Percentiles rank a stretch among this genome's conserved stretches.
These are phyloP conservation scores for Andinoacara biseriatus DNA, from an alignment of 2,113 vertebrate species.

Conservation along the genomic window DNA sequence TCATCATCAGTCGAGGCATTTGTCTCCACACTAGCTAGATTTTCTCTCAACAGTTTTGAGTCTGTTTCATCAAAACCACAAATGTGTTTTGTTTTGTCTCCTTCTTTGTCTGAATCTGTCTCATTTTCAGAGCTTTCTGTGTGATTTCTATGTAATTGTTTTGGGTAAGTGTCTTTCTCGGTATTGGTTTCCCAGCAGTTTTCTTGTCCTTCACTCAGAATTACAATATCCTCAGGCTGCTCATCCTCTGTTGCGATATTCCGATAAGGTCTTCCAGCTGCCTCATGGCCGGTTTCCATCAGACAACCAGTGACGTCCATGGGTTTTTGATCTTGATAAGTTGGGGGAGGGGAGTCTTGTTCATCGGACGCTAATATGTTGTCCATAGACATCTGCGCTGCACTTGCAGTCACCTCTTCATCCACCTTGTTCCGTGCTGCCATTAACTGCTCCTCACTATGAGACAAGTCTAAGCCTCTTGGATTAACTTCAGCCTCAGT, in stretches of 20 bases:
- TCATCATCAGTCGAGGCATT: not conserved
- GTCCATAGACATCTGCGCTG: constrained; percentile 4
- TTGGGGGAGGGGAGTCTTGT: not conserved
- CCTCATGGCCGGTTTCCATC: constrained; percentile 14
- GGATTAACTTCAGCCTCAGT: constrained; percentile 66
- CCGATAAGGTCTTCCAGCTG: not conserved
- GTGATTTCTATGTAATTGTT: not conserved
- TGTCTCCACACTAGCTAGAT: not conserved
- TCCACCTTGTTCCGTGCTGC: constrained; percentile 23
- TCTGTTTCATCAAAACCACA: not conserved
- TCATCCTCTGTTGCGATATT: not conserved
- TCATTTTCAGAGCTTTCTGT: constrained; percentile 14
- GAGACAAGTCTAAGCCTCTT: constrained; percentile 64
- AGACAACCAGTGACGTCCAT: constrained; percentile 1
- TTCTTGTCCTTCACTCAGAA: constrained; percentile 3
- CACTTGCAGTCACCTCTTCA: constrained; percentile 13
- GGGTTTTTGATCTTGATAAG: constrained; percentile 16
- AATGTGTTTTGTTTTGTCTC: not conserved
- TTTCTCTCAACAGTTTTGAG: not conserved
- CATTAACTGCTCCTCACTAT: constrained; percentile 50
- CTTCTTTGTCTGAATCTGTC: not conserved
- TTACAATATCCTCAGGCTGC: not conserved
- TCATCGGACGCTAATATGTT: not conserved
- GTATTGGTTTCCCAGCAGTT: not conserved
- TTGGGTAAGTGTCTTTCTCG: not conserved